Evolutionary conservation across 1,140 invertebrate species (phyloP).

Genomic region (Procambarus virginalis): DNA sequence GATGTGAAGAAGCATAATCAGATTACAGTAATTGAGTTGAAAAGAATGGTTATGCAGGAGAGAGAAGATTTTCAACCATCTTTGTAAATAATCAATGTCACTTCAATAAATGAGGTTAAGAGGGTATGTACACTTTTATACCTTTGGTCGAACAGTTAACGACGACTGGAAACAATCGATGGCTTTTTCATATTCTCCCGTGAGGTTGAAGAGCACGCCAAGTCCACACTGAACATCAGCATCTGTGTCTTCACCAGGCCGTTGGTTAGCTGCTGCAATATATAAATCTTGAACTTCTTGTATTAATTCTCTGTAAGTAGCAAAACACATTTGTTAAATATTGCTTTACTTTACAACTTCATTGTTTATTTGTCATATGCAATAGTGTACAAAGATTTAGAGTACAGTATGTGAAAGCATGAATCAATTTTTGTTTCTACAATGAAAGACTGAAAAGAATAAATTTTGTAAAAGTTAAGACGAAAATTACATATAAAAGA

Average conservation of each 20-base stretch:
- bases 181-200: slow-evolving; percentile 95
- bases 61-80: too few species aligned
- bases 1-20: too few species aligned
- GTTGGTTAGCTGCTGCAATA: slow-evolving; percentile 88
- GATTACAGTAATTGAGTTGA: too few species aligned
- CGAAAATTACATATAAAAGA: too few species aligned
- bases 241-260: slow-evolving; percentile 84
- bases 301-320: slow-evolving; percentile 77
- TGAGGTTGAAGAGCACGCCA: slow-evolving; percentile 96
- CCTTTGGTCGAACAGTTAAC: slow-evolving; percentile 86
- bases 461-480: too few species aligned
- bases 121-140: slow-evolving; percentile 73
- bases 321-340: neutral
- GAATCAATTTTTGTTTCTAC: too few species aligned
- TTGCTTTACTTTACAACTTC: slow-evolving; percentile 3
- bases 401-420: too few species aligned
- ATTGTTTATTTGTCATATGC: neutral
- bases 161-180: slow-evolving; percentile 96
- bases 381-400: neutral
- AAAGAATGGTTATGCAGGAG: too few species aligned
- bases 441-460: too few species aligned
- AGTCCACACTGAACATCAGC: slow-evolving; percentile 96
- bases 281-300: slow-evolving; percentile 86
- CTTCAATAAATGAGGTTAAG: neutral
- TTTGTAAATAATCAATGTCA: too few species aligned